Conservation (phyloP, 92 coral and sea anemone species). For the Siderastrea siderea region DNA sequence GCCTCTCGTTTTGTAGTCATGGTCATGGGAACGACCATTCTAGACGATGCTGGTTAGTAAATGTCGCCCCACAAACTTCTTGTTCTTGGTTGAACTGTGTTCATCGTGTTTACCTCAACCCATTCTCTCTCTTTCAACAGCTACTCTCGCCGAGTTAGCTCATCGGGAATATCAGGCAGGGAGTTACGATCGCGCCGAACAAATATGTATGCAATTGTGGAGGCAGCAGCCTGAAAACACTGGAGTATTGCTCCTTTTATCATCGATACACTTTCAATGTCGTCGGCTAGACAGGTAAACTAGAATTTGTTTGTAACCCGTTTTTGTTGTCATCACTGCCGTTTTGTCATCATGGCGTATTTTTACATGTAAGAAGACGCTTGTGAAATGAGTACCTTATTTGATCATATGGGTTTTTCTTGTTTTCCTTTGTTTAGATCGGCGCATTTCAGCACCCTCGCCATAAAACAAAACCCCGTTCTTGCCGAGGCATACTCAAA, state of each 20-base stretch:
- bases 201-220: conserved; percentile 99
- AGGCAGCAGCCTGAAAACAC: conserved; percentile 99
- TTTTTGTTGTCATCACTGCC: too few species aligned
- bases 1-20: conserved; percentile 76
- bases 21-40: conserved; percentile 99
- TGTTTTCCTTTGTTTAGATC: conserved; percentile 70
- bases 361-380: not conserved
- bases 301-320: not conserved
- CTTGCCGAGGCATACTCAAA: conserved; percentile 99
- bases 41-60: conserved; percentile 95
- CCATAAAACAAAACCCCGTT: conserved; percentile 98
- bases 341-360: not conserved
- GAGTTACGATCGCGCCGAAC: conserved; percentile 98
- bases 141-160: conserved; percentile 99
- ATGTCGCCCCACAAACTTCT: conserved; percentile 10
- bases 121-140: conserved; percentile 71
- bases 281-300: conserved; percentile 97
- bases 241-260: conserved; percentile 95
- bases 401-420: not conserved
- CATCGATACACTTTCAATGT: conserved; percentile 99
- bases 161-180: conserved; percentile 99
- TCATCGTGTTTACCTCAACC: conserved; percentile 4
- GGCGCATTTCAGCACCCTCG: conserved; percentile 98
- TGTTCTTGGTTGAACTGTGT: conserved; percentile 9
- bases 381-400: not conserved